These are phyloP conservation scores for Glomeris maerens DNA, from an alignment of 1,140 invertebrate genomes.

Conservation along the genomic window DNA sequence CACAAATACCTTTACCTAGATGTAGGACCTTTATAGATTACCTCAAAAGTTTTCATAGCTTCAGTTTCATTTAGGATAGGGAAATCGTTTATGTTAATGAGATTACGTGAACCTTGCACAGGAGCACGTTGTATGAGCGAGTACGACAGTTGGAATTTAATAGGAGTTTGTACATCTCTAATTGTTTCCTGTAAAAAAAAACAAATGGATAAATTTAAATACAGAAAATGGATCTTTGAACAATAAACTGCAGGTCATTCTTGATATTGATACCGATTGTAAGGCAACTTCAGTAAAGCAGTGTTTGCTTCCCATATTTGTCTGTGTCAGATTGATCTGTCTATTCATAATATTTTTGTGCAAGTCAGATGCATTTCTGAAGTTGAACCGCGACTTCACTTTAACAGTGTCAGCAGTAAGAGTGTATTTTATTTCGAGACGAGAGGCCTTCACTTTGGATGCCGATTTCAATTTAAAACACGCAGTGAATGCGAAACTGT, in stretches of 20 bases:
- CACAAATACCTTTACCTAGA: conserved; percentile 5
- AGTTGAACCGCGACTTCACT: too few relatives aligned
- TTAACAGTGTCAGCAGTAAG: background rate
- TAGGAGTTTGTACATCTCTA: conserved; percentile 28
- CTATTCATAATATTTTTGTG: too few relatives aligned
- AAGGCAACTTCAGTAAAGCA: too few relatives aligned
- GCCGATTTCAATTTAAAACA: conserved; percentile 54
- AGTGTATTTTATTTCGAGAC: background rate
- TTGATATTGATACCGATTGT: too few relatives aligned
- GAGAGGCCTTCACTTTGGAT: too few relatives aligned
- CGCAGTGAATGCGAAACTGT: conserved; percentile 66
- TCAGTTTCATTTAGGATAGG: conserved; percentile 79
- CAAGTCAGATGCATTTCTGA: too few relatives aligned
- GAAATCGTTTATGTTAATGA: conserved; percentile 57
- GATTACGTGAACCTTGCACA: conserved; percentile 29
- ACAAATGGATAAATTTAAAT: conserved; percentile 16
- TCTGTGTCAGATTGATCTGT: too few relatives aligned
- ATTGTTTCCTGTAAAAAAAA: conserved; percentile 24
- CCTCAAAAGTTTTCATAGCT: conserved; percentile 58
- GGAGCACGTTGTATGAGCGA: conserved; percentile 56
- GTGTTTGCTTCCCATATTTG: too few relatives aligned
- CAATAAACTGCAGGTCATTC: too few relatives aligned
- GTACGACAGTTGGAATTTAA: conserved; percentile 63
- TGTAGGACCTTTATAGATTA: conserved; percentile 8
- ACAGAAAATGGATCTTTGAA: conserved; percentile 12